phyloP scores from a whole-genome alignment of 2,797 vertebrate species.

The Philypnodon macrostomus region DNA sequence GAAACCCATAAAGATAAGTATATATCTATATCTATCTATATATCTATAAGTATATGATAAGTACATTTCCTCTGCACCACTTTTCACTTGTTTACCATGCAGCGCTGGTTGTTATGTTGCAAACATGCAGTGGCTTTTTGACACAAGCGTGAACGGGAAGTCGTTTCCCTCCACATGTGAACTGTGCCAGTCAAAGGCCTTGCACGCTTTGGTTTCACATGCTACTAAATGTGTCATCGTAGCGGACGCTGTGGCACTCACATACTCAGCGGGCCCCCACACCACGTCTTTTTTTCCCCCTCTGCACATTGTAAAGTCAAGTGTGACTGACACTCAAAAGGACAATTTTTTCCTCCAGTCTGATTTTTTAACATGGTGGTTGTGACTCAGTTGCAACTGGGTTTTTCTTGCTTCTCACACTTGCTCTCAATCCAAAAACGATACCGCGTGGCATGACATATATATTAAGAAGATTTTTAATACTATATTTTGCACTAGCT shows the following conservation, averaged over 20 bases:
- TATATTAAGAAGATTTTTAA: background rate
- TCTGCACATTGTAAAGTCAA: conserved; percentile 47
- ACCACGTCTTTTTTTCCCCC: conserved; percentile 30
- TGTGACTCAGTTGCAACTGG: conserved; percentile 63
- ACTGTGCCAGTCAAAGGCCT: conserved; percentile 48
- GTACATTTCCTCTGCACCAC: background rate
- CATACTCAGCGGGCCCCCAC: conserved; percentile 10
- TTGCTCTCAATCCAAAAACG: conserved; percentile 15
- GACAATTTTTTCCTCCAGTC: conserved; percentile 13
- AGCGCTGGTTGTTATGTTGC: background rate
- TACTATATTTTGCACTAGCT: background rate
- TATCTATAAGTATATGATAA: too few species aligned
- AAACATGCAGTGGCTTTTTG: conserved; percentile 9
- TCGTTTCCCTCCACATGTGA: conserved; percentile 40
- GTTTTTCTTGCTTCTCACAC: conserved; percentile 23
- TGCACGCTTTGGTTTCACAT: conserved; percentile 47
- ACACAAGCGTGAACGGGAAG: conserved; percentile 42
- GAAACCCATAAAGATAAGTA: too few species aligned
- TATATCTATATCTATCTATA: too few species aligned
- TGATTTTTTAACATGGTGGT: conserved; percentile 21
- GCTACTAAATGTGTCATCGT: conserved; percentile 60
- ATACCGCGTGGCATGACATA: conserved; percentile 30
- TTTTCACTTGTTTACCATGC: background rate
- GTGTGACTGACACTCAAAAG: conserved; percentile 36
- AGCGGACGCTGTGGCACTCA: conserved; percentile 34